Evolutionary conservation across 2,113 vertebrate genomes (phyloP).

Genomic region (Eulemur rufifrons): DNA sequence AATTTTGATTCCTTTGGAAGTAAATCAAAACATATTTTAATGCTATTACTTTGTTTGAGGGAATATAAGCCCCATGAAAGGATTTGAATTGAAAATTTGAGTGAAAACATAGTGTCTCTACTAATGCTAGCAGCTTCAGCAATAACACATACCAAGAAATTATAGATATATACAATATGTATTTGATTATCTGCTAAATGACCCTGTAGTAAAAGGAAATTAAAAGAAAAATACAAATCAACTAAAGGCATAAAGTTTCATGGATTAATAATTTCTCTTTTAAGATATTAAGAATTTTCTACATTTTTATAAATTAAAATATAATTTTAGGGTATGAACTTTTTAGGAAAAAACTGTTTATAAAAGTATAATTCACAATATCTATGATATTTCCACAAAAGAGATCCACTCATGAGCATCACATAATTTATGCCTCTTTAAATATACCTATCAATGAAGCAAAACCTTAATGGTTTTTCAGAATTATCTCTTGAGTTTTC

Average conservation of each 20-base stretch:
- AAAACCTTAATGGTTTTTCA: background rate
- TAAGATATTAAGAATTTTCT: background rate
- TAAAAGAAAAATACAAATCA: background rate
- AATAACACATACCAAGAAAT: background rate
- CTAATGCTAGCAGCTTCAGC: background rate
- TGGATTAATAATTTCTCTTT: background rate
- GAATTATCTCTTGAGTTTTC: background rate
- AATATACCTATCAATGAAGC: background rate
- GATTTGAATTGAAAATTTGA: background rate
- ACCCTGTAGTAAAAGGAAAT: background rate
- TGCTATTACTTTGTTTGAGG: background rate
- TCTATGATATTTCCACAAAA: background rate
- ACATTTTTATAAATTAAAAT: background rate
- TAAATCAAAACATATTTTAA: slow-evolving; percentile 32
- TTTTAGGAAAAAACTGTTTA: background rate
- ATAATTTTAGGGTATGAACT: background rate
- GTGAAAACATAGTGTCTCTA: background rate
- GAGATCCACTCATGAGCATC: background rate
- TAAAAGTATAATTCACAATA: background rate
- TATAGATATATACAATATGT: background rate
- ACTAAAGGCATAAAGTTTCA: background rate
- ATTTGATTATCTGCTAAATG: slow-evolving; percentile 17
- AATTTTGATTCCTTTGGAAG: background rate
- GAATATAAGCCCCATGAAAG: background rate
- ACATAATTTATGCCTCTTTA: background rate